Conservation (phyloP, 2,888 invertebrate genomes). For the Diarsia mendica region DNA sequence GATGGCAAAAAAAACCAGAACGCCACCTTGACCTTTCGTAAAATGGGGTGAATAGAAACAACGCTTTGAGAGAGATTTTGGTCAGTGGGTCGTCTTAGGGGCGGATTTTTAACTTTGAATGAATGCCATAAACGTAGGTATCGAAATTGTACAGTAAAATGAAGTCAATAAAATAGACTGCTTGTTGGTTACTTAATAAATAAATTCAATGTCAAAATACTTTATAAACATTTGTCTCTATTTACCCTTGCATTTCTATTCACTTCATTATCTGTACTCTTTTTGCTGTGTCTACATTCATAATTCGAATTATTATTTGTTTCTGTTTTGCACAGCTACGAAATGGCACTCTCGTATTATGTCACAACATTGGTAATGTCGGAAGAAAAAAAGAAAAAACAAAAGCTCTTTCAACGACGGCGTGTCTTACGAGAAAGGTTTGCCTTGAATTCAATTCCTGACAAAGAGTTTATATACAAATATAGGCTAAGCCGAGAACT, state of each 20-base stretch:
- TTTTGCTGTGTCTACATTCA: neutral
- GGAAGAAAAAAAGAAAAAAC: constrained; percentile 4
- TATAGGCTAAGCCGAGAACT: constrained; percentile 22
- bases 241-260: no score
- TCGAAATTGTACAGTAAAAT: no score
- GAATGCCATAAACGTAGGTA: no score
- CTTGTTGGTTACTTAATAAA: no score
- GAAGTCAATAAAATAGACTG: no score
- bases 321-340: constrained; percentile 6
- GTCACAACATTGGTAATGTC: neutral
- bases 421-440: constrained; percentile 19
- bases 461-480: constrained; percentile 22
- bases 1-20: neutral
- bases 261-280: neutral
- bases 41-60: no score
- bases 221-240: no score
- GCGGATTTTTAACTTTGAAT: no score
- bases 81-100: no score
- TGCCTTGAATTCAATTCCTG: constrained; percentile 3
- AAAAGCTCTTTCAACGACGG: neutral
- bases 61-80: no score
- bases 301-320: neutral
- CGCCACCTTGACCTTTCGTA: neutral
- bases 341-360: constrained; percentile 18
- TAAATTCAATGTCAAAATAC: no score